Evolutionary conservation across 2,113 vertebrate species (phyloP).

Genomic region (Thymallus thymallus): DNA sequence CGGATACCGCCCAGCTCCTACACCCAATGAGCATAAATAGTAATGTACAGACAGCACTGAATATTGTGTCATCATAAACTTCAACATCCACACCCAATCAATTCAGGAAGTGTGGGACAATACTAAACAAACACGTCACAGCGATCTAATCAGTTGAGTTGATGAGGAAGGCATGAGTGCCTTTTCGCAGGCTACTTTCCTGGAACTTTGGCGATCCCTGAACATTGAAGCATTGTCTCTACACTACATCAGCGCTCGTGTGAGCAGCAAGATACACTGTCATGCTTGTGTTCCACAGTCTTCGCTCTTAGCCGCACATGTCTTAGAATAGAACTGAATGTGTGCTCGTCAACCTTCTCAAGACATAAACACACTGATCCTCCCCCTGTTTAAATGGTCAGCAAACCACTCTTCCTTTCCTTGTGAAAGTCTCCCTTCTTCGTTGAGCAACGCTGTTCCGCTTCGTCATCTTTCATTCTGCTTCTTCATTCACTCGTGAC

Average conservation of each 20-base stretch:
- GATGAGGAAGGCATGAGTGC: too few species aligned
- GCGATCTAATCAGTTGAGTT: too few species aligned
- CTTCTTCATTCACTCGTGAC: slow-evolving; percentile 31
- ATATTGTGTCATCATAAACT: too few species aligned
- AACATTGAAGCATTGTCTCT: slow-evolving; percentile 42
- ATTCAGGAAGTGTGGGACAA: too few species aligned
- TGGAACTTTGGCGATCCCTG: slow-evolving; percentile 49
- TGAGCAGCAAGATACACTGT: not conserved
- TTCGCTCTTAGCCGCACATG: not conserved
- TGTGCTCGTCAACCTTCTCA: not conserved
- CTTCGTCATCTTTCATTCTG: slow-evolving; percentile 12
- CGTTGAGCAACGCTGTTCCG: not conserved
- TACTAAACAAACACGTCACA: too few species aligned
- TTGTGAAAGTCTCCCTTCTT: slow-evolving; percentile 9
- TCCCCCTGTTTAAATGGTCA: not conserved
- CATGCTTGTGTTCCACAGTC: not conserved
- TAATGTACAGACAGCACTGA: too few species aligned
- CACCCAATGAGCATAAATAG: too few species aligned
- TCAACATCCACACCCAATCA: too few species aligned
- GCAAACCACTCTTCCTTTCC: slow-evolving; percentile 4
- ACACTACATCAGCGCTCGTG: slow-evolving; percentile 17
- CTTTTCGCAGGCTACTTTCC: slow-evolving; percentile 41
- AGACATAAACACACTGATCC: not conserved
- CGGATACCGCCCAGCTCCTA: too few species aligned
- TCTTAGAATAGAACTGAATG: not conserved